These are phyloP conservation scores for Phthorimaea operculella DNA, from an alignment of 1,140 invertebrate genomes.

Conservation along the genomic window DNA sequence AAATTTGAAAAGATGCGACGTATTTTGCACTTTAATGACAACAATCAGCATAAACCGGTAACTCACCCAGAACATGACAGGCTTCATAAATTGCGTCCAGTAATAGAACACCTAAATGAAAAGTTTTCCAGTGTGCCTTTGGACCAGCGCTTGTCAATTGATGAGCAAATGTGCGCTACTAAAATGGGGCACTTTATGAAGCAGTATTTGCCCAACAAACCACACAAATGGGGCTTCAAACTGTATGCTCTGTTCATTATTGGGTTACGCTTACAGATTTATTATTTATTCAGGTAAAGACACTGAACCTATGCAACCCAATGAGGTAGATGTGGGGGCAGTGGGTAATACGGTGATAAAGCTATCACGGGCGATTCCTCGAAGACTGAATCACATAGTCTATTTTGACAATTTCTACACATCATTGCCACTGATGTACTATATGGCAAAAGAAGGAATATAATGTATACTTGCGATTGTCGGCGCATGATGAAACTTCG, in stretches of 20 bases:
- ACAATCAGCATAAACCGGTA: constrained; percentile 31
- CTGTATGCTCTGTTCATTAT: constrained; percentile 3
- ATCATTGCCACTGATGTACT: too few relatives aligned
- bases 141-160: constrained; percentile 23
- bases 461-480: too few relatives aligned
- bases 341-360: too few relatives aligned
- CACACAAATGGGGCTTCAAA: constrained; percentile 4
- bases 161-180: constrained; percentile 22
- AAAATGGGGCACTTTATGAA: too few relatives aligned
- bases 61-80: constrained; percentile 38
- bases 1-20: constrained; percentile 34
- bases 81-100: constrained; percentile 38
- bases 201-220: background rate
- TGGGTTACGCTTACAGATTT: constrained; percentile 7
- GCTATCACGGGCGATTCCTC: too few relatives aligned
- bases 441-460: too few relatives aligned
- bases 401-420: too few relatives aligned
- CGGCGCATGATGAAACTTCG: too few relatives aligned
- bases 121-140: constrained; percentile 23
- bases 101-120: constrained; percentile 34
- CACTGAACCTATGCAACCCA: background rate
- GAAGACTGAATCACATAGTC: too few relatives aligned
- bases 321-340: too few relatives aligned
- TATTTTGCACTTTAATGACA: too few relatives aligned
- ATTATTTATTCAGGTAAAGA: constrained; percentile 8